These are phyloP conservation scores for Drosophila takahashii DNA, from an alignment of 1,140 invertebrate genomes.

Conservation along the genomic window DNA sequence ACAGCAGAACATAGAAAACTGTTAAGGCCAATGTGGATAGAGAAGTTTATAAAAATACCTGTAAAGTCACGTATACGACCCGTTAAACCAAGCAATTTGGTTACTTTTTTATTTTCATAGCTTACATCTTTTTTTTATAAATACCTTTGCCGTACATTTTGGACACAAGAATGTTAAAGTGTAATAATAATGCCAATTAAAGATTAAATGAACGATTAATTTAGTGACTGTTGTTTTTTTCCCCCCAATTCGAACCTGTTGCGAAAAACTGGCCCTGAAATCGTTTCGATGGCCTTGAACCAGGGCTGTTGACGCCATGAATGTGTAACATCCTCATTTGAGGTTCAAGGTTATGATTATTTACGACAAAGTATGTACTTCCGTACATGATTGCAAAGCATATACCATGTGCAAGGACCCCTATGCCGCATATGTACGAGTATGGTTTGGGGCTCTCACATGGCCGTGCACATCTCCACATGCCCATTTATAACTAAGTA, in stretches of 20 bases:
- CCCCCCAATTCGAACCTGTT: background rate
- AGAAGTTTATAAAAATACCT: background rate
- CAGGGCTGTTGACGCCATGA: constrained; percentile 26
- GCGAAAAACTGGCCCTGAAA: constrained; percentile 6
- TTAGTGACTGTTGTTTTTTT: background rate
- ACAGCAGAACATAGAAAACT: no score
- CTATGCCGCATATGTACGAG: no score
- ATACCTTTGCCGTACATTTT: no score
- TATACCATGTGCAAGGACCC: constrained; percentile 2
- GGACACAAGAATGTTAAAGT: background rate
- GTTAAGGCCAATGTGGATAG: no score
- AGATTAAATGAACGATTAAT: background rate
- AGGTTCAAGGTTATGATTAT: constrained; percentile 60
- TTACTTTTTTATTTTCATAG: background rate
- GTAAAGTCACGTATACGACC: background rate
- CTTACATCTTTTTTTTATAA: background rate
- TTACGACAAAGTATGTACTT: constrained; percentile 42
- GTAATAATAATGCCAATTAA: background rate
- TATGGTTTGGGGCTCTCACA: background rate
- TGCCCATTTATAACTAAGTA: constrained; percentile 48
- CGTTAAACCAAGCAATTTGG: background rate
- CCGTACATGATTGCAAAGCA: constrained; percentile 13
- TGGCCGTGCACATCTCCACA: constrained; percentile 18
- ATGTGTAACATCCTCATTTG: constrained; percentile 45
- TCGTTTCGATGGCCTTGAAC: constrained; percentile 24